Conservation (phyloP, 2,113 vertebrate genomes). For the Thryonomys swinderianus region DNA sequence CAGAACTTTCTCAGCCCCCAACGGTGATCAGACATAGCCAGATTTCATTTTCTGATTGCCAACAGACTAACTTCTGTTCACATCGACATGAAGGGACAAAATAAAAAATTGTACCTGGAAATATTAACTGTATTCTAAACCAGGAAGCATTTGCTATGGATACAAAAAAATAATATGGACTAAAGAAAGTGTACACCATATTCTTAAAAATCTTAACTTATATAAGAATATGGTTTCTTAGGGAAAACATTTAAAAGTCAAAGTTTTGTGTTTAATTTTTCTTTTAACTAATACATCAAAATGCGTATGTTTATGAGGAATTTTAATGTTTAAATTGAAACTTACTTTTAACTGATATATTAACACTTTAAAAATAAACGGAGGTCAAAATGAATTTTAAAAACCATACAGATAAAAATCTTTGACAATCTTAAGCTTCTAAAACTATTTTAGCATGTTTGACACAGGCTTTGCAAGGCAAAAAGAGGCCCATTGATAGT, state of each 20-base stretch:
- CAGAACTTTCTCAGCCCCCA: not conserved
- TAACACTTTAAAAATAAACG: not conserved
- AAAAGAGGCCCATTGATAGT: not conserved
- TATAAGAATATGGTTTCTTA: not conserved
- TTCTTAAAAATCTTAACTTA: not conserved
- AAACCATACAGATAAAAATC: not conserved
- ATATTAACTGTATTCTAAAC: constrained; percentile 41
- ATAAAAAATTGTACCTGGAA: not conserved
- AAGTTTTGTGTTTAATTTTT: not conserved
- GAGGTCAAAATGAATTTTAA: not conserved
- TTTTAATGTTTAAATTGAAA: not conserved
- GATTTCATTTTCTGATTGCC: not conserved
- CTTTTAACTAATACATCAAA: not conserved
- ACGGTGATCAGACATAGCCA: not conserved
- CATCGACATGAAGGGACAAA: not conserved
- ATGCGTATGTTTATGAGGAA: not conserved
- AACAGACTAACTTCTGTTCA: not conserved
- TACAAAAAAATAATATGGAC: constrained; percentile 15
- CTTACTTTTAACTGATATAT: not conserved
- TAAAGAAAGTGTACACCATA: not conserved
- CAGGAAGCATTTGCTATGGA: constrained; percentile 37
- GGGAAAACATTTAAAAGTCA: constrained; percentile 26
- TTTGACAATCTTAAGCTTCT: constrained; percentile 11
- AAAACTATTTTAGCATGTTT: not conserved
- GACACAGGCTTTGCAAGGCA: not conserved